Conservation (phyloP, 2,797 vertebrate species). For the Rhabdomys pumilio region DNA sequence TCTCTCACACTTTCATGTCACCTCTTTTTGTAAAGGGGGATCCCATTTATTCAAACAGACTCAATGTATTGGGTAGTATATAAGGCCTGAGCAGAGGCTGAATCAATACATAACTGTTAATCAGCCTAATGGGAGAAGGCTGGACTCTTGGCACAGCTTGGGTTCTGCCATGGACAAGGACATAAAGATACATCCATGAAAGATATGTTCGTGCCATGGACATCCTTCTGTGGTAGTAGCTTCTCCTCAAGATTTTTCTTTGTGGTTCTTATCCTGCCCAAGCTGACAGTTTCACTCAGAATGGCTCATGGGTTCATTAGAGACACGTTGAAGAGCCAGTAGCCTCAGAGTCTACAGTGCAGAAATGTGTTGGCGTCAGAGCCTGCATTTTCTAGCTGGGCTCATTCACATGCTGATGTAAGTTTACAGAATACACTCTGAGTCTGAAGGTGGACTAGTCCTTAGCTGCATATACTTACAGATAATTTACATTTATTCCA, state of each 20-base stretch:
- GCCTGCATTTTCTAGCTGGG: accelerated
- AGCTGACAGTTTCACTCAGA: too few species aligned
- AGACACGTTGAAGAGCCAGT: background rate
- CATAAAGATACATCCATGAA: too few species aligned
- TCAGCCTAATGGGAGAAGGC: background rate
- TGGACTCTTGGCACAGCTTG: accelerated
- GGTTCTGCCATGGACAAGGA: accelerated
- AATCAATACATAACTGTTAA: accelerated
- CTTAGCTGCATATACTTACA: background rate
- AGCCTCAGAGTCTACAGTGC: too few species aligned
- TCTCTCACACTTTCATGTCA: accelerated
- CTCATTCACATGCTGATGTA: background rate
- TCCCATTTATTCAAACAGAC: background rate
- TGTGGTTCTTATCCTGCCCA: background rate
- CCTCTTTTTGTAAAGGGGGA: background rate
- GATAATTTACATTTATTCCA: background rate
- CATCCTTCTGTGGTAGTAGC: too few species aligned
- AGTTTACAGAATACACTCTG: background rate
- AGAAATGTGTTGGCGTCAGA: background rate
- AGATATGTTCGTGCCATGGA: too few species aligned
- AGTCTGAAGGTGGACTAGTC: background rate
- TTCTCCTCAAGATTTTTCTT: too few species aligned
- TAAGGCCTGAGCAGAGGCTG: background rate
- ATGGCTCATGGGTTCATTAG: background rate
- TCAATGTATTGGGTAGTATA: background rate